Percentiles rank a stretch among this genome's conserved stretches.
phyloP scores from a whole-genome alignment of 2,888 invertebrate genomes.

The Himalopsyche kuldschensis region DNA sequence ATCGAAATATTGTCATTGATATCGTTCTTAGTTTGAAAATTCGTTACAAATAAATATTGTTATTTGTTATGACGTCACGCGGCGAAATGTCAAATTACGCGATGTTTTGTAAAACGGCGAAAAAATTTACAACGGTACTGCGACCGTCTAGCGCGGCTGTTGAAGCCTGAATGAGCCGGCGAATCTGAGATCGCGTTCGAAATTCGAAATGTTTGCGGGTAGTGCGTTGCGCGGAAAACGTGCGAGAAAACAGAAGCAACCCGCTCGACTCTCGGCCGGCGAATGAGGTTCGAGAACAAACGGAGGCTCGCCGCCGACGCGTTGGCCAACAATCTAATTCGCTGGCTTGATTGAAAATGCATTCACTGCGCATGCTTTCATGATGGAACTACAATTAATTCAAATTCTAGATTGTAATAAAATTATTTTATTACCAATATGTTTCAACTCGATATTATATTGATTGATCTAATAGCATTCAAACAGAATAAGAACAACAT shows the following conservation, averaged over 20 bases:
- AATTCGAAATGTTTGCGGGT: background rate
- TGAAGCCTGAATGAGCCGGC: constrained; percentile 22
- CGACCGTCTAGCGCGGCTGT: constrained; percentile 16
- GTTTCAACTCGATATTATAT: background rate
- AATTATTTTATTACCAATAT: background rate
- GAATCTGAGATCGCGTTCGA: constrained; percentile 4
- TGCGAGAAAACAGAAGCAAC: background rate
- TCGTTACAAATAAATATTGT: background rate
- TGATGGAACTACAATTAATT: background rate
- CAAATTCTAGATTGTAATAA: background rate
- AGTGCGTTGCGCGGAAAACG: background rate
- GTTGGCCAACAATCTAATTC: background rate
- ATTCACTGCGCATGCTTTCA: constrained; percentile 7
- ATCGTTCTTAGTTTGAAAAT: background rate
- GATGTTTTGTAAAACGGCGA: background rate
- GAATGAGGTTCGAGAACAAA: constrained; percentile 17
- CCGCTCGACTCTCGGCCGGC: constrained; percentile 17
- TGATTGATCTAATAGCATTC: background rate
- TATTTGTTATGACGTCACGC: background rate
- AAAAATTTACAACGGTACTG: background rate
- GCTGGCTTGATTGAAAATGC: background rate
- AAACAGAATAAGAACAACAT: background rate
- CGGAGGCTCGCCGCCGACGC: constrained; percentile 10
- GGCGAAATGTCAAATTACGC: constrained; percentile 13
- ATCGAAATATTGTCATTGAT: background rate